These are phyloP conservation scores for Scrobipalpa atriplicella DNA, from an alignment of 2,888 invertebrate species.

Conservation along the genomic window DNA sequence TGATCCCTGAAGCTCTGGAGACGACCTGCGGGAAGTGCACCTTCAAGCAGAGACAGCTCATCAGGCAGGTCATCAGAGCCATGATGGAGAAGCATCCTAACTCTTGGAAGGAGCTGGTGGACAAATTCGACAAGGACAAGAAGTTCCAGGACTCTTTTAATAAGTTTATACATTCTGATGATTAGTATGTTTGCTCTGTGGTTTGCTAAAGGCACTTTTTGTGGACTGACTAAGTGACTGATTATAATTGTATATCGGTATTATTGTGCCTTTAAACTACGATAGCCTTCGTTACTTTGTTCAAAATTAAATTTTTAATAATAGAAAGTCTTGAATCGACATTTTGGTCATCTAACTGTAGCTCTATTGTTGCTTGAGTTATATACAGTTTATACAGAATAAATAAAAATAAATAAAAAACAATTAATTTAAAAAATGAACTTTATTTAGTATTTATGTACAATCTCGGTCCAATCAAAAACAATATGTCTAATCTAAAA, in stretches of 20 bases:
- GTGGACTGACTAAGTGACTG: too few relatives aligned
- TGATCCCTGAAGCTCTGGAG: constrained; percentile 86
- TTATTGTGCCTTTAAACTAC: too few relatives aligned
- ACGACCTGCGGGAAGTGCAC: constrained; percentile 87
- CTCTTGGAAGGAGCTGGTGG: constrained; percentile 85
- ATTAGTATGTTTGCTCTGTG: constrained; percentile 40
- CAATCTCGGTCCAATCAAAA: neutral
- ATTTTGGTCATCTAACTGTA: too few relatives aligned
- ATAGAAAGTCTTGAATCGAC: too few relatives aligned
- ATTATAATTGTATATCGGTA: too few relatives aligned
- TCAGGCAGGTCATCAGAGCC: constrained; percentile 83
- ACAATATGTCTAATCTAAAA: neutral
- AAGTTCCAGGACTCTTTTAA: constrained; percentile 84
- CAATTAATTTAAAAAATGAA: neutral
- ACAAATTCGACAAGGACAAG: constrained; percentile 87
- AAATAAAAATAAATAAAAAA: neutral
- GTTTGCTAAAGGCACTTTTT: constrained; percentile 2
- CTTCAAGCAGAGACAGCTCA: constrained; percentile 84
- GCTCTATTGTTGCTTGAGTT: too few relatives aligned
- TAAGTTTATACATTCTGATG: constrained; percentile 59
- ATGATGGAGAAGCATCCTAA: constrained; percentile 85
- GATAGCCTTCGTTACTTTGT: too few relatives aligned
- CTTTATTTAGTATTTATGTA: constrained; percentile 1
- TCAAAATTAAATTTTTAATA: too few relatives aligned
- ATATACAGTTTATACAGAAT: too few relatives aligned